These are phyloP conservation scores for Python bivittatus DNA, from an alignment of 2,113 vertebrate species.

Conservation along the genomic window DNA sequence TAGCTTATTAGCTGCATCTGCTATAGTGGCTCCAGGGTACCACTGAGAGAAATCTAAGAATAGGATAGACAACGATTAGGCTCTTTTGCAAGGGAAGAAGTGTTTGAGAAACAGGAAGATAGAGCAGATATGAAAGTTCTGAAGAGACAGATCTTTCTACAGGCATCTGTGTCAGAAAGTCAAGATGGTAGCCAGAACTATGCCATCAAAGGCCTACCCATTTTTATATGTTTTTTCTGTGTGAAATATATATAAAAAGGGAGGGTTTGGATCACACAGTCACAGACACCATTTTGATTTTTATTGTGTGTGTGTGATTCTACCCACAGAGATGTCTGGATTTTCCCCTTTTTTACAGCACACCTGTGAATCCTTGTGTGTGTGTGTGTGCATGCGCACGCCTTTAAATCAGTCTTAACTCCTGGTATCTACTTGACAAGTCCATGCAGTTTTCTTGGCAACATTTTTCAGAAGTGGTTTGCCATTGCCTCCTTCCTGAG, in stretches of 20 bases:
- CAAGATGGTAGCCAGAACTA: no score
- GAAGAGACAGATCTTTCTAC: neutral
- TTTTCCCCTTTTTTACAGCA: neutral
- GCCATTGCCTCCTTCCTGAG: neutral
- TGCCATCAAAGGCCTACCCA: no score
- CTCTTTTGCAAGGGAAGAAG: neutral
- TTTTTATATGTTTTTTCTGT: no score
- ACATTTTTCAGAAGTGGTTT: neutral
- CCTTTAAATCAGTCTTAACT: neutral
- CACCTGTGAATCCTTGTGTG: neutral
- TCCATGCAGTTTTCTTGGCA: neutral
- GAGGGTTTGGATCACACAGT: no score
- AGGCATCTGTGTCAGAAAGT: no score
- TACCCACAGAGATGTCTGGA: neutral
- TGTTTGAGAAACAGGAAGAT: neutral
- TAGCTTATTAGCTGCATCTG: neutral
- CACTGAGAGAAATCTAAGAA: neutral
- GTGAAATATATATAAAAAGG: no score
- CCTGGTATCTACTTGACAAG: no score
- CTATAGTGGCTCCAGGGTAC: neutral
- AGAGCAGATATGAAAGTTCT: neutral
- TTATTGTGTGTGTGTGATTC: no score
- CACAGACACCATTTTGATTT: no score
- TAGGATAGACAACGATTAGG: neutral
- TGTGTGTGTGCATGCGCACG: neutral